Evolutionary conservation across 2,888 invertebrate species (phyloP), one percentile per base, ranked within the genome.

Genomic region (Gisinianus flammeolus): DNA sequence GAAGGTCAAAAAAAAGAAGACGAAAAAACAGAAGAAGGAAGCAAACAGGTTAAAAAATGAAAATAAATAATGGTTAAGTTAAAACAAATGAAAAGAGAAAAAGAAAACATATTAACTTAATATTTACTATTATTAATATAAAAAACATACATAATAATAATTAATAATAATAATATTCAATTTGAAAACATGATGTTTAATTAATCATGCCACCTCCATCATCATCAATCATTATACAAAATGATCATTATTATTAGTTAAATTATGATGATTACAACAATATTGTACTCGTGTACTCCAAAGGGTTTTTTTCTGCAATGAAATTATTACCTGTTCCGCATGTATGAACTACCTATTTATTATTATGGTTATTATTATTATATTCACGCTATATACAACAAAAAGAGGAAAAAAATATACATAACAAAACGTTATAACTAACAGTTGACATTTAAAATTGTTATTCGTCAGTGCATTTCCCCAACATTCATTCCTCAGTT

Each of bases 41-140:
- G 22, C 24, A 62, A 62, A 26, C 62, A 62, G 24, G 62, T 62
- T 62, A 24, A 62, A 62, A 62, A 62, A 62, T 62, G 62, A 62
- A 62, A 62, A 35, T 35, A 62, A 62, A 62, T 22, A 62, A 22
- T 22, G 24, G 62, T 24, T 62, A 64, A 64, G 73, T 58, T 62
- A 64, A 73, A 58, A 64, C 22, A 58, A 64, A n/a, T 52, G 71
- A 54, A 71, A 26, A 10, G 22, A 52, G 56, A 71, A 71, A 71
- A 56, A 71, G 56, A 69, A 35, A 69, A 71, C 24, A 30, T 64
- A 58, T 31, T 58, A 73, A 58, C 64, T 73, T 58, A 73, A 58
- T 73, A 73, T 73, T 73, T 73, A 73, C 58, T 73, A 73, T 56
- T 71, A 69, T 35, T 69, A 69, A 69, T 69, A 56, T n/a, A 31